phyloP scores from a whole-genome alignment of 2,113 vertebrate genomes.

The Casuarius casuarius region DNA sequence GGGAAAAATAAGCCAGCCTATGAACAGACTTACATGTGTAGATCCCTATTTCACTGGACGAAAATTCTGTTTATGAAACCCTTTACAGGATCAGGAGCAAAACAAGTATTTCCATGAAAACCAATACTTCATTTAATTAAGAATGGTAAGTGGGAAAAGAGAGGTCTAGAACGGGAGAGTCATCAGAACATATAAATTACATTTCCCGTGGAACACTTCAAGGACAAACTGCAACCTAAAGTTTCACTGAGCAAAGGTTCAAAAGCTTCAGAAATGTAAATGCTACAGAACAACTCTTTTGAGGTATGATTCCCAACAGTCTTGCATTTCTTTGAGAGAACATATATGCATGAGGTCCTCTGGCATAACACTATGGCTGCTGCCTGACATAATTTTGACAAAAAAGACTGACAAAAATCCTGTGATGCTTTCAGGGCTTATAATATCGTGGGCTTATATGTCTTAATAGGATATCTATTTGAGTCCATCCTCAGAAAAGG shows the following conservation, averaged over 20 bases:
- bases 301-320: neutral
- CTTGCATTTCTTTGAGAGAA: neutral
- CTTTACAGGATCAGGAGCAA: neutral
- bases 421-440: neutral
- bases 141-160: neutral
- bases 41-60: neutral
- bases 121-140: neutral
- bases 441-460: neutral
- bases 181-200: neutral
- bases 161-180: neutral
- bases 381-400: neutral
- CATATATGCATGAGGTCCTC: neutral
- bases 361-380: neutral
- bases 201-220: neutral
- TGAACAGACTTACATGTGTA: neutral
- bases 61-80: neutral
- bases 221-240: neutral
- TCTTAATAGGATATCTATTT: neutral
- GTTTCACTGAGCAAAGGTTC: neutral
- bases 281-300: slow-evolving; percentile 2
- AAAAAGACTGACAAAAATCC: neutral
- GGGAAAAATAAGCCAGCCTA: neutral
- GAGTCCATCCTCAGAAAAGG: neutral
- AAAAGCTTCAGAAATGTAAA: slow-evolving; percentile 26
- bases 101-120: neutral